phyloP scores from a whole-genome alignment of 35 echinoderm and acorn worm species.

The Amphiura filiformis region DNA sequence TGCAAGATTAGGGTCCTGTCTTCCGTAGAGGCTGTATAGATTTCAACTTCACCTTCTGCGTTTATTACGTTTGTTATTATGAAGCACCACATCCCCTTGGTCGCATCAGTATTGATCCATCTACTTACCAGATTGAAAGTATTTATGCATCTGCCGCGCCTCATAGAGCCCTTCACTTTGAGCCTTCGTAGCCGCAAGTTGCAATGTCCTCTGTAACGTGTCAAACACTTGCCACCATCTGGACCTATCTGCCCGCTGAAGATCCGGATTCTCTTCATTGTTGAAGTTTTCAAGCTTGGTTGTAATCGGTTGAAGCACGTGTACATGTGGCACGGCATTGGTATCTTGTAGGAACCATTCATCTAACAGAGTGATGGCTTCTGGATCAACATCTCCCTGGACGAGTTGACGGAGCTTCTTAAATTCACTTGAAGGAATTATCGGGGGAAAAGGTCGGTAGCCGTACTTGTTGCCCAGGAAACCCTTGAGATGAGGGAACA shows the following conservation, averaged over 20 bases:
- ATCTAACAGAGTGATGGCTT: slow-evolving; percentile 30
- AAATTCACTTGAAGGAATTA: slow-evolving; percentile 47
- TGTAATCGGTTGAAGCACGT: slow-evolving; percentile 82
- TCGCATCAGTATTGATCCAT: no score
- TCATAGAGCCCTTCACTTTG: slow-evolving; percentile 29
- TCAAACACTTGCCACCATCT: slow-evolving; percentile 68
- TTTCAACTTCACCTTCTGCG: no score
- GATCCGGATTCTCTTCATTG: slow-evolving; percentile 37
- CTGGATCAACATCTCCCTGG: not conserved
- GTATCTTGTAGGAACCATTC: slow-evolving; percentile 77
- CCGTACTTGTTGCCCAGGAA: slow-evolving; percentile 92
- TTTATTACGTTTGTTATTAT: no score
- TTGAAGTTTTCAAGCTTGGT: slow-evolving; percentile 55
- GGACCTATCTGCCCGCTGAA: slow-evolving; percentile 34
- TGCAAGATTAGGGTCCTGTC: no score
- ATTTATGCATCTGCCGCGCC: slow-evolving; percentile 39
- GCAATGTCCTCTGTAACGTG: slow-evolving; percentile 35
- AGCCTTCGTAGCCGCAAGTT: slow-evolving; percentile 40
- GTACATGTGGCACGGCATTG: slow-evolving; percentile 69
- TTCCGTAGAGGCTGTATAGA: no score
- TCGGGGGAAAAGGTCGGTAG: slow-evolving; percentile 63
- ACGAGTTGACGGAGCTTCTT: slow-evolving; percentile 47
- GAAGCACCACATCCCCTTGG: no score
- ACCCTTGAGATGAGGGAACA: slow-evolving; percentile 47
- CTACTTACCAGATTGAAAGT: slow-evolving; percentile 75